phyloP scores from a whole-genome alignment of 2,113 vertebrate species.

The Mellivora capensis region DNA sequence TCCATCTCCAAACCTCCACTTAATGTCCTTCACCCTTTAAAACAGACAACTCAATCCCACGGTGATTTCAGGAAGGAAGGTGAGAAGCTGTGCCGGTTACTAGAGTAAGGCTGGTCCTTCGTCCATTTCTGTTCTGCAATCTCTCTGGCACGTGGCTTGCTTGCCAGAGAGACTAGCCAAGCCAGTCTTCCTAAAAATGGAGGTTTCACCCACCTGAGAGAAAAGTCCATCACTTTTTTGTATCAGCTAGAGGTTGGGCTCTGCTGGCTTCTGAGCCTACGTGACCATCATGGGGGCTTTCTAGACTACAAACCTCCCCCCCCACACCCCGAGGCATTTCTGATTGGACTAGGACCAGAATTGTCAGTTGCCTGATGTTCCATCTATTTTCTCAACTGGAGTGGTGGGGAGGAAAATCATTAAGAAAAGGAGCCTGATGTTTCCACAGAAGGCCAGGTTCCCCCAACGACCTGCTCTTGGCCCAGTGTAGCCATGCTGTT shows the following conservation, averaged over 20 bases:
- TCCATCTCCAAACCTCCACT: background rate
- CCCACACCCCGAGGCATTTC: background rate
- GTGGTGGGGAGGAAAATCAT: background rate
- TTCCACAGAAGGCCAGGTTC: background rate
- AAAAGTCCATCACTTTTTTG: background rate
- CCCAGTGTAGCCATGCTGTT: background rate
- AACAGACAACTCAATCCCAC: background rate
- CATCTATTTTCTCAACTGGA: background rate
- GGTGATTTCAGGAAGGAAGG: background rate
- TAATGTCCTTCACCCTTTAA: background rate
- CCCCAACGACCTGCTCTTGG: background rate
- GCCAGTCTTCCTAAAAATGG: background rate
- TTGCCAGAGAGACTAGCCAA: background rate
- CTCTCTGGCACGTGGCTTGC: background rate
- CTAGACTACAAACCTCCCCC: background rate
- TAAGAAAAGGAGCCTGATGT: background rate
- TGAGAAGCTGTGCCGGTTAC: rapidly evolving
- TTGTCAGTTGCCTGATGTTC: background rate
- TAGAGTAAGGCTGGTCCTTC: background rate
- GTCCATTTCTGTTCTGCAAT: background rate
- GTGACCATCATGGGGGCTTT: background rate
- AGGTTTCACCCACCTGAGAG: background rate
- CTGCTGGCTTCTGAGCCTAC: background rate
- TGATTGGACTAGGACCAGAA: background rate
- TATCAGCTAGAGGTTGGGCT: background rate